Evolutionary conservation across 2,797 vertebrate species (phyloP).

Genomic region (Lepidocolaptes lacrymiger): DNA sequence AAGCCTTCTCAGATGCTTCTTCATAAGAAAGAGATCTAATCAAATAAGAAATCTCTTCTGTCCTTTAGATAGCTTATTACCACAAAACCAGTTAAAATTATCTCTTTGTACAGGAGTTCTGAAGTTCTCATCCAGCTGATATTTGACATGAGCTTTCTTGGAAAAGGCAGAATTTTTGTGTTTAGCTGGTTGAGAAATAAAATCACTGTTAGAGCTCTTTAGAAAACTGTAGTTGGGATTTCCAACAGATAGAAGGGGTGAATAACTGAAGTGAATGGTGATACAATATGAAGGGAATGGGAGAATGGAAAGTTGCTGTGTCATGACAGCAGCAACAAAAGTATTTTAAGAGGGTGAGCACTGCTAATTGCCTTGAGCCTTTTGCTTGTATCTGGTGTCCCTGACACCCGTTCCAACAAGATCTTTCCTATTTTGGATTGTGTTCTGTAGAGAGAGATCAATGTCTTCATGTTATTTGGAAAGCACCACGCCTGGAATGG

Average conservation of each 20-base stretch:
- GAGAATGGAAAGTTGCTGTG: neutral
- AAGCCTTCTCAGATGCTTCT: neutral
- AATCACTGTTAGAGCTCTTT: neutral
- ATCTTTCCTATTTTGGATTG: slow-evolving; percentile 28
- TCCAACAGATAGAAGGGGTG: neutral
- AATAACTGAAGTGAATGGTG: neutral
- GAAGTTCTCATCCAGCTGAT: neutral
- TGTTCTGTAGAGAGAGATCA: neutral
- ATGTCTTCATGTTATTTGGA: neutral
- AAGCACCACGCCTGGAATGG: neutral
- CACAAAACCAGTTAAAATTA: neutral
- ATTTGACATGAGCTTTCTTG: neutral
- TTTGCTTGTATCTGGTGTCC: neutral
- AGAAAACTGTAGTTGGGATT: neutral
- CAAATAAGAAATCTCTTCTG: neutral
- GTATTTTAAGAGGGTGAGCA: slow-evolving; percentile 5
- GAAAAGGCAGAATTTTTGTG: neutral
- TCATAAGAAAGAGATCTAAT: neutral
- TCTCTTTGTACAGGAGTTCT: neutral
- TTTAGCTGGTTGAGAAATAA: neutral
- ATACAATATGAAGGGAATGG: neutral
- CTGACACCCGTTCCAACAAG: neutral
- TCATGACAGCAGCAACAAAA: neutral
- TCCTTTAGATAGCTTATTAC: neutral
- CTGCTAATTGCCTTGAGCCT: neutral